Evolutionary conservation across 2,113 vertebrate species (phyloP), one percentile per base, ranked within the genome.

Genomic region (Atractosteus spatula): DNA sequence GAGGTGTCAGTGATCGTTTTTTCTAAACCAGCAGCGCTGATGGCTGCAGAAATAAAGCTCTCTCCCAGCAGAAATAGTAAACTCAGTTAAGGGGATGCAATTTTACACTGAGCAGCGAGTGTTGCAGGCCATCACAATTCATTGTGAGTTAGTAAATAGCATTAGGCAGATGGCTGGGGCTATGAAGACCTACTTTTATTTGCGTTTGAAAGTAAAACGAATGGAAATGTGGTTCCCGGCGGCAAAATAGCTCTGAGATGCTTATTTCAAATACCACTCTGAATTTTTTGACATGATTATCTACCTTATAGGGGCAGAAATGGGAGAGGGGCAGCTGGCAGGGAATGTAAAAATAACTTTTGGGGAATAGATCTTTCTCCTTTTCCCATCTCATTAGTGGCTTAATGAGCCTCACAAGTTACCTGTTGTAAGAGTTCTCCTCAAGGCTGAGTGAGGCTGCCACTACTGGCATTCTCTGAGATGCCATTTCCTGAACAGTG

Each of bases 401-500:
- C 57, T 17, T 69, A 62, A 55, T 74, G 66, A 74, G 45, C n/a
- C 66, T 68, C 11, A 63, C 56, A 44, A 13, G 3, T 55, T 69
- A 51, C 57, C 29, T 68, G 66, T 62, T 41, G 44, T 68, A 61
- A 47, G 65, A 42, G 41, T 13, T 65, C 5, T 11, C n/a, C 59
- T n/a, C 56, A 68, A 41, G 43, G 44, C 55, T 61, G 43, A 10
- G 16, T 47, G 16, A 10, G 54, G 3, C 47, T 51, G 5, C 47
- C 47, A 10, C 10, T 2, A 51, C 47, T 51, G 47, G 5, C 47
- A 51, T 10, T 51, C 47, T 51, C 10, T 10, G 5, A 51, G 5
- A 7, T 5, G 47, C 47, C 10, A 10, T 51, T 5, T 51, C 47
- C 5, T 51, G 47, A 51, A 51, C 47, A 2, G 47, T 51, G 47